Conservation (phyloP, 2,113 vertebrate species). For the Lophius piscatorius region DNA sequence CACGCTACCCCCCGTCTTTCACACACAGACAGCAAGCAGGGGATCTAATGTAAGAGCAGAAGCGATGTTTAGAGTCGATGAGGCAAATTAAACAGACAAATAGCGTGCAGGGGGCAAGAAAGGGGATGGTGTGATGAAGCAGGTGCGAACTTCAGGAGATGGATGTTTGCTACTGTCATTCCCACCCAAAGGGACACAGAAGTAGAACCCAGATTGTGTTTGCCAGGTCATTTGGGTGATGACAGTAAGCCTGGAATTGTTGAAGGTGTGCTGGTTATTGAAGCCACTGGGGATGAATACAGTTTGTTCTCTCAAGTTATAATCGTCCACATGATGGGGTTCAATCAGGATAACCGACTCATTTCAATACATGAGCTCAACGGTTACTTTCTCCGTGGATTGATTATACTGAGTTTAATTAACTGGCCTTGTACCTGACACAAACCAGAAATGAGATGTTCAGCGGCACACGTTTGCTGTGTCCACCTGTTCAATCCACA, state of each 20-base stretch:
- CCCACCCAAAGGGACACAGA: conserved; percentile 45
- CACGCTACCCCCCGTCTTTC: conserved; percentile 18
- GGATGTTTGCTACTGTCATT: conserved; percentile 60
- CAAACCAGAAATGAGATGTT: background rate
- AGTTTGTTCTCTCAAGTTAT: conserved; percentile 40
- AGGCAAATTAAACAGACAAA: conserved; percentile 58
- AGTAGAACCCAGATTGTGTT: conserved; percentile 22
- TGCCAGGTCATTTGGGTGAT: conserved; percentile 43
- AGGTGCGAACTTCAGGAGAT: conserved; percentile 62
- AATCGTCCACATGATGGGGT: conserved; percentile 20
- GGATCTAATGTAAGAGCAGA: conserved; percentile 52
- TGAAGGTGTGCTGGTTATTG: conserved; percentile 35
- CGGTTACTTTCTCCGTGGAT: background rate
- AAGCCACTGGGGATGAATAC: conserved; percentile 47
- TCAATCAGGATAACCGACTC: conserved; percentile 4
- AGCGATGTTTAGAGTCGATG: conserved; percentile 63
- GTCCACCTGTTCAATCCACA: conserved; percentile 25
- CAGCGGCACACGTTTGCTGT: background rate
- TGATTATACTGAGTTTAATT: background rate
- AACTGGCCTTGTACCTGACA: background rate
- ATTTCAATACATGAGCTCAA: background rate
- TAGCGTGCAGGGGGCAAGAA: conserved; percentile 62
- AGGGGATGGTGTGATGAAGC: conserved; percentile 50
- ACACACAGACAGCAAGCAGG: conserved; percentile 70
- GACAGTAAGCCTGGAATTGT: conserved; percentile 44